Base-by-base conservation (phyloP, 1,140 invertebrate species). In the Galleria mellonella region DNA sequence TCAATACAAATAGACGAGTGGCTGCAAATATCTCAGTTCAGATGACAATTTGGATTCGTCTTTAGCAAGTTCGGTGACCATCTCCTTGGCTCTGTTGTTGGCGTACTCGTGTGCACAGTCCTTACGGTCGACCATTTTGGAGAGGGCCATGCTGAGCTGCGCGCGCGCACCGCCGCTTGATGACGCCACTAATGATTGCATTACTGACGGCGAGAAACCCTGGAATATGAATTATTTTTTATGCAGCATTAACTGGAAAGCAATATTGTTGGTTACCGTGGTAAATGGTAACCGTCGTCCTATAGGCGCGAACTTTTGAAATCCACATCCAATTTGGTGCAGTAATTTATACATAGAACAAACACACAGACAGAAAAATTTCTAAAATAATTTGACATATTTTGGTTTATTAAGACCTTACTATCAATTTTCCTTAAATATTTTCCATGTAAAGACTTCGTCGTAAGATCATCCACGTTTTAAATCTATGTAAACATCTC, bases 91-190 rank as follows among this genome's bases (percentile, higher is more conserved):
- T 28, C 87, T 78, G 50, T 86, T 88, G 50, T 88, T 78, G 10
- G 87, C 82, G 59, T 87, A 85, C 1, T 86, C 72, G 45, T 87
- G 83, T 0, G 58, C 75, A 12, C 83, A 88, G 60, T 90, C 88
- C 27, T 76, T 59, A 1, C 84, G 64, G 10, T 87, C 83, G 43
- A 89, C 55, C 64, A 89, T 83, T 52, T 87, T 88, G 13, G 76
- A 63, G 8, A 90, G 55, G 0, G 87, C 76, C 36, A 79, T 55
- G 15, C 65, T 64, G 23, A 90, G 72, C 50, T 90, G 89, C 9
- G 76, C 74, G 0, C 78, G 65, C 0, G 88, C 86, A 0, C 87
- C 83, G 3, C 81, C 85, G 17, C 58, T 72, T 0, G 87, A 88
- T 0, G 75, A 82, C 0, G 86, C 83, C 2, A 70, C 70, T 0